These are phyloP conservation scores for Ictidomys tridecemlineatus DNA, from an alignment of 2,113 vertebrate genomes.

Conservation along the genomic window DNA sequence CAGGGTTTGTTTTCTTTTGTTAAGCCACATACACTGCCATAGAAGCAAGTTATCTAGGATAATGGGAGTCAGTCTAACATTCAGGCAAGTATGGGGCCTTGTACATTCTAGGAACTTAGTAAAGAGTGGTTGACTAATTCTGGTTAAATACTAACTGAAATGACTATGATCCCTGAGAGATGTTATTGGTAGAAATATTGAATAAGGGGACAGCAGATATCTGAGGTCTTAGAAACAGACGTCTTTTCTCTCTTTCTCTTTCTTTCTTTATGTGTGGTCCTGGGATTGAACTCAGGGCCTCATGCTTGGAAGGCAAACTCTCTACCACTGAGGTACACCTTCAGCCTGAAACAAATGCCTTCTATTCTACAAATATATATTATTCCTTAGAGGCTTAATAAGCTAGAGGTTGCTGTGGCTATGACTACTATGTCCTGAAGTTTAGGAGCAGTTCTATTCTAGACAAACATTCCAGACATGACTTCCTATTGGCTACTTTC, in stretches of 20 bases:
- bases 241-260: not conserved
- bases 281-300: too few species aligned
- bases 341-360: not conserved
- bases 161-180: not conserved
- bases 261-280: too few species aligned
- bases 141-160: conserved; percentile 53
- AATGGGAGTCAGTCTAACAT: conserved; percentile 6
- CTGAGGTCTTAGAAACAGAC: not conserved
- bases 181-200: not conserved
- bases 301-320: not conserved
- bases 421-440: not conserved
- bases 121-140: conserved; percentile 7
- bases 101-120: not conserved
- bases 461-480: not conserved
- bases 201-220: not conserved
- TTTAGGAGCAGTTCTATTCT: not conserved
- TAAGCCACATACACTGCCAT: conserved; percentile 78
- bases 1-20: conserved; percentile 80
- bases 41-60: conserved; percentile 64
- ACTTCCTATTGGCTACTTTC: conserved; percentile 16
- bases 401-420: not conserved
- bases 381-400: not conserved
- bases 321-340: not conserved
- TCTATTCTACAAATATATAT: not conserved
- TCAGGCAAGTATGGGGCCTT: not conserved